phyloP scores from a whole-genome alignment of 2,888 invertebrate species.

The Dyspetes luteomarginatus region DNA sequence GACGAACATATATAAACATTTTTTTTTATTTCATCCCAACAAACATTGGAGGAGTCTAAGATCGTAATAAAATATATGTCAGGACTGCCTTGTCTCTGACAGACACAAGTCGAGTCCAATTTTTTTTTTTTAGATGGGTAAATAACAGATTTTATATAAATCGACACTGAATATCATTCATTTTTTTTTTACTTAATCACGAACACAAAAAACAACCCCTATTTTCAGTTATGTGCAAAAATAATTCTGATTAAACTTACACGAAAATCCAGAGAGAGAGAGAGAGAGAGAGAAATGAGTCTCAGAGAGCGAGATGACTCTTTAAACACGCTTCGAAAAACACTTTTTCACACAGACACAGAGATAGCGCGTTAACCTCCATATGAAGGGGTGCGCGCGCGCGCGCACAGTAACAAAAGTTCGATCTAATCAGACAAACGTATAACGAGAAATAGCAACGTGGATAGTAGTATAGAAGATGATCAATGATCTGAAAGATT shows the following conservation, averaged over 20 bases:
- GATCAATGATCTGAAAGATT: too few relatives aligned
- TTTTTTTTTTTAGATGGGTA: neutral
- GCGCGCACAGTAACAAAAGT: conserved; percentile 61
- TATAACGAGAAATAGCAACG: conserved; percentile 31
- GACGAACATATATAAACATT: too few relatives aligned
- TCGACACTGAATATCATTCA: too few relatives aligned
- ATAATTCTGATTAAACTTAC: neutral
- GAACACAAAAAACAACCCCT: too few relatives aligned
- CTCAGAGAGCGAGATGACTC: neutral
- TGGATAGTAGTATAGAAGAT: neutral
- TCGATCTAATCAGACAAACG: conserved; percentile 64
- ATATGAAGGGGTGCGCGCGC: conserved; percentile 53
- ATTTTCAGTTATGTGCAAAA: too few relatives aligned
- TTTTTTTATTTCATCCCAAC: neutral
- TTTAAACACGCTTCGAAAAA: neutral
- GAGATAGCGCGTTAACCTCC: conserved; percentile 63
- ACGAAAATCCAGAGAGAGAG: neutral
- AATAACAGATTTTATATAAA: neutral
- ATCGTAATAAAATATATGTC: neutral
- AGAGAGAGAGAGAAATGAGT: conserved; percentile 16
- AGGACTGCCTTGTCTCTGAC: neutral
- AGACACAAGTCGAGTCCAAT: neutral
- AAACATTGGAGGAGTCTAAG: neutral
- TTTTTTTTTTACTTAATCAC: too few relatives aligned
- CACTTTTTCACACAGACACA: conserved; percentile 25